Base-by-base conservation (phyloP, 2,888 invertebrate genomes). In the Tetropium fuscum region DNA sequence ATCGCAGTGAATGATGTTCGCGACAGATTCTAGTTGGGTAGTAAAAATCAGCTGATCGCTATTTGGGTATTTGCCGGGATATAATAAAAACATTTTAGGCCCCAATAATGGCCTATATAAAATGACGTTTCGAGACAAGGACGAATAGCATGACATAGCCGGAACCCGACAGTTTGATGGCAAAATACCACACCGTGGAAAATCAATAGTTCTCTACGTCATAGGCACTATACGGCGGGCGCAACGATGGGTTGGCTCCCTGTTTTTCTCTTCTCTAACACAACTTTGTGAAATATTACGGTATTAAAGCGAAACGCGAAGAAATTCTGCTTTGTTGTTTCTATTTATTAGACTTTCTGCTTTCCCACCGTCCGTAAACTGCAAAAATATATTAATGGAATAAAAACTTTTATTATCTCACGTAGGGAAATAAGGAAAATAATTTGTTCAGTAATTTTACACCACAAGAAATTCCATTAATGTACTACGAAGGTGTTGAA, bases 181-280 rank as follows among this genome's bases (percentile, higher is more conserved):
- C 72, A 73, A 75, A 78, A 77, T 77, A 75, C 76, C 70, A 74
- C 73, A 75, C 72, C 75, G 66, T 66, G 75, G 77, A 80, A 80
- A 80, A 81, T 81, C 80, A 78, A 81, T 80, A 80, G 71, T 72
- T 72, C 74, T 72, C 74, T 75, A 79, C 79, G 80, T 80, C 79
- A 79, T 77, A 74, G 76, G 74, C 74, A 70, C 72, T 51, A 38
- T 38, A 40, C 62, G 64, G 59, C n/a, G n/a, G n/a, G n/a, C 58
- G 67, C 53, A 48, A 58, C 60, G 71, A 72, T 73, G 74, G 72
- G 66, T 64, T 53, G 58, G 54, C 61, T 55, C 61, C 54, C 64
- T 58, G 66, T 63, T 65, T 59, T 60, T 54, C 55, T 36, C 41
- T 53, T 53, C 56, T 19, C 63, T 15, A 16, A 32, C 53, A 47